Base-by-base conservation (phyloP, 1,140 invertebrate genomes). In the Homalodisca vitripennis region DNA sequence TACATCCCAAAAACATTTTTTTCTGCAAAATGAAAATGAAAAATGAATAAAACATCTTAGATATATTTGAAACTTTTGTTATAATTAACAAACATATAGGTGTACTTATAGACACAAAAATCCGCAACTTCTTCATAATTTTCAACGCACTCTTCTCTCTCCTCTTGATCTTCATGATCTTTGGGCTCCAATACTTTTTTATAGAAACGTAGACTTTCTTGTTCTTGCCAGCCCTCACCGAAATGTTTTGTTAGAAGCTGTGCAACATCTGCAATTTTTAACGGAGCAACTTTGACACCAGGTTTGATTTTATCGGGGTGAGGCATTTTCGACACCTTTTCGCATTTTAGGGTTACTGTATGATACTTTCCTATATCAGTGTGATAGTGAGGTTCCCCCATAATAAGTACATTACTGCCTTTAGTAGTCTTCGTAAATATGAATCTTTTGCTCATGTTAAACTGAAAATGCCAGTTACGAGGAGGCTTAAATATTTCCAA, bases 391-490 rank as follows among this genome's bases (percentile, higher is more conserved):
- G 29, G 60, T 27, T 63, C 60, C 30, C 60, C 60, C 26, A 27
- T 63, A 3, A 29, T 63, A 1, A 30, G 1, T 30, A 63, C 17
- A 63, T 30, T 63, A 17, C 1, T 30, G 26, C 60, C 0, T 63
- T 63, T 63, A 3, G 60, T 27, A 30, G 3, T 63, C 1, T 27
- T 14, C 26, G 24, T 63, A 3, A 63, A 63, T 27, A 3, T 30
- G 26, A 29, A 63, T 30, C 60, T 63, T 30, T 63, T 63, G 24
- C 60, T 63, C 26, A 30, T 30, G n/a, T 63, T 63, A 30, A 63
- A 63, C 26, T 63, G 60, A 17, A 63, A 63, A 63, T 63, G 60
- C 60, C 60, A 63, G 10, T 63, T 63, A 2, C 60, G n/a, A n/a
- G n/a, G n/a, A n/a, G n/a, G n/a, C n/a, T n/a, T n/a, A n/a, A n/a